Base-by-base conservation (phyloP, 2,888 invertebrate genomes). In the Lepidocyrtinus sp. region DNA sequence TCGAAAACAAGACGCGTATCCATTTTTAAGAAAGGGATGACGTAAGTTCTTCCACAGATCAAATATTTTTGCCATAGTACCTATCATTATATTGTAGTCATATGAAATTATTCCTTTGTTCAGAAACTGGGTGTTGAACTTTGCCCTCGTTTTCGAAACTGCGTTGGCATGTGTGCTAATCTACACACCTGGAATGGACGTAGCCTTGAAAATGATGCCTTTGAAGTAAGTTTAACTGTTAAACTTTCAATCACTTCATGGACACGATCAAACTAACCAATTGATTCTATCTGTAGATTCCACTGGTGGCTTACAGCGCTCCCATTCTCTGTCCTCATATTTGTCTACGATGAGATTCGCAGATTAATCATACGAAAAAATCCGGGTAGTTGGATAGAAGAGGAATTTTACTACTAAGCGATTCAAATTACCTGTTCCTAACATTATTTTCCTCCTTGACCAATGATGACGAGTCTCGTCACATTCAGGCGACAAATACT, bases 1-100 rank as follows among this genome's bases (percentile, higher is more conserved):
- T 98, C 97, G 90, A 98, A 98, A 92, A 98, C 97, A 87, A 93
- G 98, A 88, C 94, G 97, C 89, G 96, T 97, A 90, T 98, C 98
- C 72, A 94, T 98, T 89, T 90, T 97, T 87, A 96, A 97, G 89
- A 98, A 98, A 90, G 97, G 98, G 90, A 97, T 98, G 97, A 95
- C 94, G 91, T 90, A 88, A 88, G 71, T 27, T 15, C n/a, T n/a
- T n/a, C n/a, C n/a, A n/a, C 46, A 9, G 15, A 46, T 46, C 15
- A 15, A 15, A 46, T 15, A 46, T 12, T 12, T 46, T 46, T 15
- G 15, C 9, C n/a, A n/a, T n/a, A n/a, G n/a, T n/a, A n/a, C n/a
- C n/a, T n/a, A n/a, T n/a, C n/a, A 74, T 2, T 61, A 36, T 22
- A 59, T 21, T 45, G n/a, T n/a, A n/a, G n/a, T n/a, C n/a, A n/a